Base-by-base conservation (phyloP, 64 coral and sea anemone genomes). In the Acropora yongei region DNA sequence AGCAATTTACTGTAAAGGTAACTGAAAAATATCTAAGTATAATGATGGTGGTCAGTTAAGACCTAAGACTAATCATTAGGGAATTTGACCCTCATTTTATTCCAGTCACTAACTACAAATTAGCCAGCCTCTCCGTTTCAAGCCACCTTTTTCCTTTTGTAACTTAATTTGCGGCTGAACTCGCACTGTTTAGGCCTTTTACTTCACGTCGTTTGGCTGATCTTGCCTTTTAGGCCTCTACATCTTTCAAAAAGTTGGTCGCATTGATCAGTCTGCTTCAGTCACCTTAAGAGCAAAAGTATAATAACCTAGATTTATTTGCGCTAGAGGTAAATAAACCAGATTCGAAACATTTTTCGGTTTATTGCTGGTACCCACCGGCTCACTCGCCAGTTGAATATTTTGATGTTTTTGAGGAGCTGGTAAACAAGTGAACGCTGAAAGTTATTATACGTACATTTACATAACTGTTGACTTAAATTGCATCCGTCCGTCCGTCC, bases 391-490 rank as follows among this genome's bases (percentile, higher is more conserved):
- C 73, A 30, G 49, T 16, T 12, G 87, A 78, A 2, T 3, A 50
- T 42, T 78, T 78, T 78, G 75, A 89, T 55, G 51, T 30, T 20
- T 77, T 89, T 78, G 74, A 89, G 61, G 11, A 45, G 19, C 49
- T 48, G 77, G 43, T 78, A 57, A 78, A 77, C 30, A 30, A 30
- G 30, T 63, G 30, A 30, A 78, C 19, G 53, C 19, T 42, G 75
- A 89, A 41, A 30, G 30, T 42, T 5, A 13, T 8, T 78, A 40
- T 50, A 48, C 12, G 53, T 49, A 89, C 40, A 58, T 77, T 41
- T 78, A 89, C 53, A 89, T 77, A n/a, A 51, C 57, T 18, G 87
- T 72, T 57, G 87, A 89, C 43, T 60, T 89, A 60, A 89, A 89
- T 77, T 89, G 87, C 78, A 73, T 0, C 30, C 30, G 30, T 30